Evolutionary conservation across 2,888 invertebrate genomes (phyloP).

Genomic region (Eurois occulta): DNA sequence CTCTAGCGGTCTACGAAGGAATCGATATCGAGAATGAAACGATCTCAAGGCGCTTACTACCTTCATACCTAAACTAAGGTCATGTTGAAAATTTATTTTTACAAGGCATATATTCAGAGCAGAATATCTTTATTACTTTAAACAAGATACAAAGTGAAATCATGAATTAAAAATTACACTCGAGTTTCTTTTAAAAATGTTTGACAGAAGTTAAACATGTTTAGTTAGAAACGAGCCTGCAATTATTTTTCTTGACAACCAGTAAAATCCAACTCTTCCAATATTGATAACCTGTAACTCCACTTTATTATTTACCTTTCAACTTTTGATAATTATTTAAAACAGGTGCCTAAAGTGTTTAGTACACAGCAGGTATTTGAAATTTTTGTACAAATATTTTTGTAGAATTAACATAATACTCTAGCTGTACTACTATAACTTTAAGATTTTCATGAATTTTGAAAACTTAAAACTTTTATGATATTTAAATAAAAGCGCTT

Average conservation of each 20-base stretch:
- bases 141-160: not conserved
- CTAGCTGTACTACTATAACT: not conserved
- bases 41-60: slow-evolving; percentile 23
- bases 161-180: not conserved
- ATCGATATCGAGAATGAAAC: slow-evolving; percentile 76
- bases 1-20: slow-evolving; percentile 86
- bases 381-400: not conserved
- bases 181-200: not conserved
- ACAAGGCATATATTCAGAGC: not conserved
- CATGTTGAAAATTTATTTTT: not conserved
- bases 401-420: not conserved
- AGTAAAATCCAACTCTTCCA: not conserved
- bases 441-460: not conserved
- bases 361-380: not conserved
- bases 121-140: not conserved
- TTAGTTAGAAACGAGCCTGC: not conserved
- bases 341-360: not conserved
- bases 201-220: not conserved
- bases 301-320: not conserved
- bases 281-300: not conserved
- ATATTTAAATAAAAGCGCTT: not conserved
- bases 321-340: not conserved
- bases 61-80: slow-evolving; percentile 16
- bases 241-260: not conserved
- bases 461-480: not conserved